phyloP scores from a whole-genome alignment of 2,797 vertebrate species.

The Dendrocincla fuliginosa region DNA sequence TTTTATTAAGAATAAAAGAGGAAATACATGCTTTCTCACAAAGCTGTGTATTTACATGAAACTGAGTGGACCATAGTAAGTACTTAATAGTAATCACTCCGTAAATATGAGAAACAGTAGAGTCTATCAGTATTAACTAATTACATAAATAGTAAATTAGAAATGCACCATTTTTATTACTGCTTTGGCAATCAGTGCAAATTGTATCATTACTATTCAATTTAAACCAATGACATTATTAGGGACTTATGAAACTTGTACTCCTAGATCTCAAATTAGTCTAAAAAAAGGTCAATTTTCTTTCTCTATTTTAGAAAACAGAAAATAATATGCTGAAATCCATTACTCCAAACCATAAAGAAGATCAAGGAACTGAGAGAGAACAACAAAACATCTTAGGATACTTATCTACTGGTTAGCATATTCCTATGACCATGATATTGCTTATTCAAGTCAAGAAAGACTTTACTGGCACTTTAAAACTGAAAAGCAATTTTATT shows the following conservation, averaged over 20 bases:
- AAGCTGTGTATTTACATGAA: not conserved
- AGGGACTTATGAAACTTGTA: not conserved
- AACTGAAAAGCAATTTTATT: not conserved
- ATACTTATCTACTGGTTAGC: not conserved
- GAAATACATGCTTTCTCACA: not conserved
- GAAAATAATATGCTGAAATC: not conserved
- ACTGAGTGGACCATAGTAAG: not conserved
- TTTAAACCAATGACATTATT: not conserved
- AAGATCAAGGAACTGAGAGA: not conserved
- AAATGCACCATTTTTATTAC: not conserved
- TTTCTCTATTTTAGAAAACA: not conserved
- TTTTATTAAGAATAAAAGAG: not conserved
- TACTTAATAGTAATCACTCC: not conserved
- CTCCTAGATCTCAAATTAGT: not conserved
- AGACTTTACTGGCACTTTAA: not conserved
- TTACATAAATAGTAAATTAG: not conserved
- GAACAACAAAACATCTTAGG: not conserved
- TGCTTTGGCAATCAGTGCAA: not conserved
- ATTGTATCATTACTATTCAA: not conserved
- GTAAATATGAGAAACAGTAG: not conserved
- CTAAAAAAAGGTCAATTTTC: not conserved
- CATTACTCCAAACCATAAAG: not conserved
- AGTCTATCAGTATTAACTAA: not conserved
- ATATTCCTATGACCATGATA: not conserved
- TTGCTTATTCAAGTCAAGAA: not conserved